phyloP scores from a whole-genome alignment of 2,888 invertebrate genomes.

The Leucoma salicis region DNA sequence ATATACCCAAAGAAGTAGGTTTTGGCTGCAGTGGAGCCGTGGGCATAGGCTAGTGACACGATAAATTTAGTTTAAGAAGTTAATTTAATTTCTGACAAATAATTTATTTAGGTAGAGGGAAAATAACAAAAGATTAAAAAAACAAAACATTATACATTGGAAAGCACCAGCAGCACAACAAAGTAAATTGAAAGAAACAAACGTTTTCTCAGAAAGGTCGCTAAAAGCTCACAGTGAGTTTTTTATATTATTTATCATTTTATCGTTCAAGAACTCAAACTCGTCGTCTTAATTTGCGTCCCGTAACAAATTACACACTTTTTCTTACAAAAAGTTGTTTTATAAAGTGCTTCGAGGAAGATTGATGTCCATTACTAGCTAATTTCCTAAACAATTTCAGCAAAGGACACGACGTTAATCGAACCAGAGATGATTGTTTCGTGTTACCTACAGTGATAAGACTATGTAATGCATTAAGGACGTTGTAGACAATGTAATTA shows the following conservation, averaged over 20 bases:
- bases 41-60: too few relatives aligned
- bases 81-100: background rate
- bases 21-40: too few relatives aligned
- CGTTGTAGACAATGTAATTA: too few relatives aligned
- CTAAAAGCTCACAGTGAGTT: constrained; percentile 24
- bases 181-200: constrained; percentile 17
- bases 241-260: constrained; percentile 46
- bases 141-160: constrained; percentile 2
- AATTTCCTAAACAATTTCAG: constrained; percentile 55
- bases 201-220: constrained; percentile 12
- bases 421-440: constrained; percentile 34
- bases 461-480: too few relatives aligned
- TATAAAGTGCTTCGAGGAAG: constrained; percentile 54
- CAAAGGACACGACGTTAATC: constrained; percentile 38
- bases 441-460: too few relatives aligned
- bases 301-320: constrained; percentile 60
- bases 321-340: constrained; percentile 51
- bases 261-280: constrained; percentile 46
- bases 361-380: constrained; percentile 64
- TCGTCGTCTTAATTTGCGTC: constrained; percentile 59
- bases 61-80: too few relatives aligned
- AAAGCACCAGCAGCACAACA: constrained; percentile 5
- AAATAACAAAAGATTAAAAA: background rate
- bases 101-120: background rate
- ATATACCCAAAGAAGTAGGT: too few relatives aligned